phyloP scores from a whole-genome alignment of 2,113 vertebrate species.

The human region GRCh38 chr11:105245501-105246000 shows the following conservation, averaged over 20 bases:
- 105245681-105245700: fast-evolving
- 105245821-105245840: neutral
- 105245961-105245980: neutral
- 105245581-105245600: neutral
- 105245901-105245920: neutral
- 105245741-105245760: neutral
- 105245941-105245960: neutral
- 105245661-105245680: neutral
- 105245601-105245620: neutral
- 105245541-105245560: too few species aligned
- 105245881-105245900: neutral
- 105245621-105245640: neutral
- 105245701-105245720: neutral
- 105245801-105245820: neutral
- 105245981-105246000: neutral
- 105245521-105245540: neutral
- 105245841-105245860: neutral
- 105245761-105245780: neutral
- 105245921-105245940: neutral
- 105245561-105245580: neutral
- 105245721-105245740: neutral
- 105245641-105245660: neutral
- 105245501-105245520: neutral
- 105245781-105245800: neutral
- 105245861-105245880: neutral